Evolutionary conservation across 2,113 vertebrate genomes (phyloP).

Genomic region (Tringa solitaria): DNA sequence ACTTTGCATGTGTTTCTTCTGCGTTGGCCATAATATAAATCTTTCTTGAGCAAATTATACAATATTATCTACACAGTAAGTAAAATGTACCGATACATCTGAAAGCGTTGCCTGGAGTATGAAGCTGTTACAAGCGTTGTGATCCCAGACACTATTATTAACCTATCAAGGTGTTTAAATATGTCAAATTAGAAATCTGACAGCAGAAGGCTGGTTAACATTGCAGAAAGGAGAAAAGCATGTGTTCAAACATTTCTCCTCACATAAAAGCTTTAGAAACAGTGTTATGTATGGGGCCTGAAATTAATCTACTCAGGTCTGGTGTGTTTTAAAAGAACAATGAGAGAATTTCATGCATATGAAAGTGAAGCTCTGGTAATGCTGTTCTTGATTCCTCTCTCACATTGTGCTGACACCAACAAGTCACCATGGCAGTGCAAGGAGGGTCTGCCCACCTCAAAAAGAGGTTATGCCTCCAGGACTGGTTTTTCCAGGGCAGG

Average conservation of each 20-base stretch:
- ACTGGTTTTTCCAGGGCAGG: not conserved
- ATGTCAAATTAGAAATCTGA: conserved; percentile 28
- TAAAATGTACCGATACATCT: not conserved
- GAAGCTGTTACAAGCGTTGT: not conserved
- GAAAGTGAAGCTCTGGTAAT: not conserved
- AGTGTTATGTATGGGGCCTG: not conserved
- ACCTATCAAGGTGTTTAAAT: conserved; percentile 20
- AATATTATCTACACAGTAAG: not conserved
- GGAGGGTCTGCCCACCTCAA: fast-evolving
- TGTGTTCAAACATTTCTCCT: not conserved
- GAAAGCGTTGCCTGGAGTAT: not conserved
- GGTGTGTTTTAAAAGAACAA: not conserved
- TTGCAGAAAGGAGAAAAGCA: not conserved
- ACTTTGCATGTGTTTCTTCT: not conserved
- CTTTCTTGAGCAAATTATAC: not conserved
- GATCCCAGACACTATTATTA: conserved; percentile 31
- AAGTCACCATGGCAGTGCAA: not conserved
- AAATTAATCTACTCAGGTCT: not conserved
- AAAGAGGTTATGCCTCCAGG: not conserved
- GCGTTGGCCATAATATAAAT: not conserved
- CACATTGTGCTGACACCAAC: not conserved
- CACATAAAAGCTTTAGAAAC: not conserved
- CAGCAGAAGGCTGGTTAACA: conserved; percentile 10
- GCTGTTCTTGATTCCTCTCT: not conserved
- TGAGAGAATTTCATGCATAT: not conserved